These are phyloP conservation scores for Brenthis daphne DNA, from an alignment of 2,888 invertebrate genomes.

Conservation along the genomic window DNA sequence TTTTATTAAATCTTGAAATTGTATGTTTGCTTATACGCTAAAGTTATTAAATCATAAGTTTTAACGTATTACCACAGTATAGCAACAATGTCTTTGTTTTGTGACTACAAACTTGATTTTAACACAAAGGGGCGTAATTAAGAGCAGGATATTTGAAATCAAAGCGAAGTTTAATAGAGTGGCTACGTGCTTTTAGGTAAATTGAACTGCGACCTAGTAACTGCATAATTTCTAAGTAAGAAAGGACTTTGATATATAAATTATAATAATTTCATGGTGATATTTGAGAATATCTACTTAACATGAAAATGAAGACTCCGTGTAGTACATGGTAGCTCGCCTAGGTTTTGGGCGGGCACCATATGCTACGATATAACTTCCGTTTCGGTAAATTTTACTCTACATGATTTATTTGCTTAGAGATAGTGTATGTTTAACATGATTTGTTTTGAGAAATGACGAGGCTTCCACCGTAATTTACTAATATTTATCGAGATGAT, in stretches of 20 bases:
- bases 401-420: too few species aligned
- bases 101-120: constrained; percentile 23
- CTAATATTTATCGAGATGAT: too few species aligned
- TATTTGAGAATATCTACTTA: too few species aligned
- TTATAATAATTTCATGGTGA: neutral
- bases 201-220: constrained; percentile 24
- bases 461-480: too few species aligned
- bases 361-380: too few species aligned
- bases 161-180: constrained; percentile 41
- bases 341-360: too few species aligned
- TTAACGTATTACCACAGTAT: constrained; percentile 9
- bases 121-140: constrained; percentile 39
- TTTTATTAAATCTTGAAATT: too few species aligned
- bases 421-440: too few species aligned
- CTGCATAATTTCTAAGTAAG: constrained; percentile 15
- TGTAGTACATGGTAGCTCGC: too few species aligned
- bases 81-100: constrained; percentile 22
- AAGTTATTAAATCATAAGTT: neutral
- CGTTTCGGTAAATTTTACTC: too few species aligned
- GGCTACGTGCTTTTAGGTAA: constrained; percentile 35
- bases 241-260: neutral
- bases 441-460: too few species aligned
- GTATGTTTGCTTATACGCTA: neutral
- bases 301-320: too few species aligned
- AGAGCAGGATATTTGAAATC: constrained; percentile 41